Evolutionary conservation across 2,888 invertebrate species (phyloP).

Genomic region (Drosophila bunnanda): DNA sequence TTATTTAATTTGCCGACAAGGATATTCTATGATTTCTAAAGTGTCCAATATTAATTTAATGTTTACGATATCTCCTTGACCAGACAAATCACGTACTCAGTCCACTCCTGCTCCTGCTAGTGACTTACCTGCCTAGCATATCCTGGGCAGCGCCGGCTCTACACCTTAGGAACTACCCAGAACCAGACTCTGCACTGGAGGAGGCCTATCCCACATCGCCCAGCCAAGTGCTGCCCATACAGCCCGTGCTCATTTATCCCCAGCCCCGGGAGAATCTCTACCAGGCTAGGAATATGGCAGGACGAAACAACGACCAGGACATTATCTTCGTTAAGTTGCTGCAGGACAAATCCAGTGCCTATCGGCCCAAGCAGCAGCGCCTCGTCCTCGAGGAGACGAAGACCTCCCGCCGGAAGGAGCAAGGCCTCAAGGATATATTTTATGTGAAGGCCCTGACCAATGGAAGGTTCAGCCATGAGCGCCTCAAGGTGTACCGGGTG

Average conservation of each 20-base stretch:
- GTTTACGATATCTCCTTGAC: not conserved
- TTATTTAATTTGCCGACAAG: fast-evolving
- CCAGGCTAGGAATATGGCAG: constrained; percentile 61
- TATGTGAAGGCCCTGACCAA: constrained; percentile 80
- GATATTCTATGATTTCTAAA: too few species aligned
- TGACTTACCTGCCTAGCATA: constrained; percentile 12
- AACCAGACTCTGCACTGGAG: constrained; percentile 18
- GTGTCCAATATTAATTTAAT: not conserved
- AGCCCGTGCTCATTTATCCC: constrained; percentile 80
- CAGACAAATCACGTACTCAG: constrained; percentile 5
- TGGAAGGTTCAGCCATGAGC: constrained; percentile 81
- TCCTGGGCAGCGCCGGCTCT: constrained; percentile 53
- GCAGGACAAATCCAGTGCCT: constrained; percentile 64
- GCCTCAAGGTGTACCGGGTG: constrained; percentile 78
- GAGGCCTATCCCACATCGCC: constrained; percentile 63
- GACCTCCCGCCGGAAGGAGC: constrained; percentile 50
- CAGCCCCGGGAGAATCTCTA: constrained; percentile 47
- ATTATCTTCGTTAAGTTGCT: constrained; percentile 80
- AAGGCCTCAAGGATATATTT: constrained; percentile 78
- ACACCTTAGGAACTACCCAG: constrained; percentile 2
- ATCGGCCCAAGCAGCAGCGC: constrained; percentile 72
- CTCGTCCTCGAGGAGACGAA: constrained; percentile 41
- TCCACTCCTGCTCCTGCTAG: constrained; percentile 15
- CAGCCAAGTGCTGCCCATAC: constrained; percentile 76
- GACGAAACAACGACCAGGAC: constrained; percentile 59